Evolutionary conservation across 1,140 invertebrate genomes (phyloP).

Genomic region (Pseudomyrmex gracilis): DNA sequence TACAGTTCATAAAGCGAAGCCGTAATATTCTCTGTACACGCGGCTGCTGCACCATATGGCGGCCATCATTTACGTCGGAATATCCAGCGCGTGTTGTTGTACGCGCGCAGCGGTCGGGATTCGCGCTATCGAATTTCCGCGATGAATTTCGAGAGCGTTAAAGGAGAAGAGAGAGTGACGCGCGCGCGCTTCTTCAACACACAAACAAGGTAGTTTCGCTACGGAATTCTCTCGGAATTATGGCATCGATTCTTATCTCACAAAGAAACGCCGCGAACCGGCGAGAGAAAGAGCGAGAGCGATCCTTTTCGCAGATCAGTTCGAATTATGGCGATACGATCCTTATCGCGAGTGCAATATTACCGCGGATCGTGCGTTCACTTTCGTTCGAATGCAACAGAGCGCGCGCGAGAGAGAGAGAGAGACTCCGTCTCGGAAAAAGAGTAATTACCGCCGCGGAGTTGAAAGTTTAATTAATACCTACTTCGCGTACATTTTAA

Average conservation of each 20-base stretch:
- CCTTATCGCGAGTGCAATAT: conserved; percentile 61
- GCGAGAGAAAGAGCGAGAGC: conserved; percentile 66
- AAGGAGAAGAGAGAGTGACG: conserved; percentile 50
- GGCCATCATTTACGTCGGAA: conserved; percentile 22
- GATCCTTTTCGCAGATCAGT: conserved; percentile 58
- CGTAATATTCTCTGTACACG: conserved; percentile 6
- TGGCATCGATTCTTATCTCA: conserved; percentile 60
- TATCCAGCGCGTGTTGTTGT: not conserved
- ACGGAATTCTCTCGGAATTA: conserved; percentile 51
- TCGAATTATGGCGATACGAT: conserved; percentile 67
- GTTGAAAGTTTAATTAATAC: conserved; percentile 6
- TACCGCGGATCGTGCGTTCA: conserved; percentile 51
- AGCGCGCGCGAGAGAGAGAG: too few species aligned
- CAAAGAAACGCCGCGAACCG: conserved; percentile 62
- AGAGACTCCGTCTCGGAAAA: conserved; percentile 15
- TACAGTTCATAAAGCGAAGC: conserved; percentile 16
- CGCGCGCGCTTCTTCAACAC: not conserved
- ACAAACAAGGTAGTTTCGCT: not conserved
- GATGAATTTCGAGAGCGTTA: conserved; percentile 30
- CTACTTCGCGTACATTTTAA: not conserved
- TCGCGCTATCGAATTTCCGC: not conserved
- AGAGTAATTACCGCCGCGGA: conserved; percentile 60
- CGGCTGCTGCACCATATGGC: not conserved
- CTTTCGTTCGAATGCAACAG: conserved; percentile 54
- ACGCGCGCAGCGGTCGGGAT: not conserved